Evolutionary conservation across 2,797 vertebrate species (phyloP), one percentile per base, ranked within the genome.

Genomic region (Microctenopoma lineatum): DNA sequence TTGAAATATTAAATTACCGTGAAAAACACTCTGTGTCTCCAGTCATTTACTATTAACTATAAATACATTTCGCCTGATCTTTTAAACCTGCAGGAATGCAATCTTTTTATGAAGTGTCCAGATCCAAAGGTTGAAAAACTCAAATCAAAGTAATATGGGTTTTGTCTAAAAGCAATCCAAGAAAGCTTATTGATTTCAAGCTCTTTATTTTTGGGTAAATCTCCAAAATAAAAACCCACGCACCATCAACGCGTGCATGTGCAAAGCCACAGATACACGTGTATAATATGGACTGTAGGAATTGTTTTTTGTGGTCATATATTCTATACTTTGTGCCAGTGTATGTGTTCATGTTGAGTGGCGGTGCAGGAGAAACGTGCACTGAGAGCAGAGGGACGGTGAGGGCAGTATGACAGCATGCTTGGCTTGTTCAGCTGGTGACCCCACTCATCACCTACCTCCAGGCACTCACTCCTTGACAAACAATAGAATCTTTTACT

Each of bases 381-480:
- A 68, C 25, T 82, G 79, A 77, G 87, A 79, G 56, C 80, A 75
- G 27, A 85, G 73, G 7, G 66, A 69, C 79, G 73, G 84, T 56
- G 73, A 86, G 75, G 84, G 75, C 78, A 71, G 66, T 55, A 80
- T 52, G 70, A 79, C 80, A 77, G 73, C 70, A 80, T 57, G 73
- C 81, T 84, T 54, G 79, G 84, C 88, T 89, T 87, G 85, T 84
- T 91, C 82, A 74, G 74, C 73, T 59, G 63, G 77, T 87, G 88
- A 88, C 84, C 87, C 79, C 50, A 55, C 81, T 79, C 87, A 81
- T 84, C 85, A 85, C 80, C 74, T 70, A 66, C 78, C 84, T 90
- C 80, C 80, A 72, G 84, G 77, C 78, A 72, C 70, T 84, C 58
- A 68, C 80, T 87, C 38, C 59, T 81, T 59, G 15, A 70, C 79